Evolutionary conservation across 2,888 invertebrate species (phyloP), one percentile per base, ranked within the genome.

Genomic region (Drosophila prolongata): DNA sequence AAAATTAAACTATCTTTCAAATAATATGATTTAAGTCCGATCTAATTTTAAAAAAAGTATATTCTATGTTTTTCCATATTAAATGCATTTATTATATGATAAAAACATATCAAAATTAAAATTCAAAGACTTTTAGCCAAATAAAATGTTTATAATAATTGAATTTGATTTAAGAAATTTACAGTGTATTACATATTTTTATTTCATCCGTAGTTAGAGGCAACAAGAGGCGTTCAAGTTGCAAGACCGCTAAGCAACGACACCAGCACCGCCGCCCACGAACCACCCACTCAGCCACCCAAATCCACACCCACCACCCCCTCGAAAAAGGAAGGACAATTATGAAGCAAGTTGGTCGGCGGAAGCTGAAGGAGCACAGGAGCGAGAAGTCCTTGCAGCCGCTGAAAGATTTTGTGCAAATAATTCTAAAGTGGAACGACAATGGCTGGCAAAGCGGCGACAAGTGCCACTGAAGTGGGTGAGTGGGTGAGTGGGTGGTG

Each of bases 341-440:
- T 70, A 72, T 56, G 55, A 65, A 71, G 57, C 56, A 30, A 58
- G 53, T 47, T 61, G 70, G 54, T 53, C 53, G 42, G 13, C 52
- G 58, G 43, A 35, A 44, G 37, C 64, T 50, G 43, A 37, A 61
- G 50, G 50, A 64, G 47, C 61, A 19, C 6, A 60, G 64, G 37
- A 64, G 61, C 64, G 50, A 56, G 16, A 52, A 57, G 42, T 52
- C 68, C 70, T 57, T 71, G 55, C 56, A 37, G 68, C 68, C 77
- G 56, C 69, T 58, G 75, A 79, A 87, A 87, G 83, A 83, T 87
- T 80, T 87, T 83, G 84, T 83, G 83, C 84, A 83, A 83, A 83
- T 83, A 87, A 83, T 84, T 78, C 53, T 52, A 60, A 80, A 87
- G 83, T 79, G 83, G 78, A 85, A 83, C 79, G 73, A 72, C 80